Base-by-base conservation (phyloP, 2,797 vertebrate species). In the Echiichthys vipera region DNA sequence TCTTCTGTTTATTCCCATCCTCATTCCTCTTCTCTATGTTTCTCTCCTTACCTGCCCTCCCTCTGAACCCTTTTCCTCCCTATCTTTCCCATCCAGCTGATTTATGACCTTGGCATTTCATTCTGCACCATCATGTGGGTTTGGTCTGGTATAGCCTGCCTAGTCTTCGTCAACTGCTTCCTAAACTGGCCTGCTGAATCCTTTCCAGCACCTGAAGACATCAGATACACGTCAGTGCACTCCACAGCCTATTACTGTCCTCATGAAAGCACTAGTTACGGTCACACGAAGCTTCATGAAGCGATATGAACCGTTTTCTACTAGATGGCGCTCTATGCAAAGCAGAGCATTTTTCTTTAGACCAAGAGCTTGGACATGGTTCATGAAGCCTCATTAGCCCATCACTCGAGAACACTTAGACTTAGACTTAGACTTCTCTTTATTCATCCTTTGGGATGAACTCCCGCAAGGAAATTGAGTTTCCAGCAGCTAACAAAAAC, bases 161-260 rank as follows among this genome's bases (percentile, higher is more conserved):
- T 95, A 11, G 95, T 97, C 81, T 95, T 96, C 83, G 40, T 96
- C 65, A 97, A 97, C 87, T 97, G 96, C 80, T 88, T 94, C 56
- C 55, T 96, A 47, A 97, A 97, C 84, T 97, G 96, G 96, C 96
- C 96, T 0, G 43, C 42, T 1, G 95, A 96, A 65, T 87, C 95
- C 42, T 97, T 97, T 79, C 96, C 96, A 8, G 89, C 93, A 2
- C 96, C 96, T 0, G 96, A 97, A 75, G 96, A 97, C 58, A 67
- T 90, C 81, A 88, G 84, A 89, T 96, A 95, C 89, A 94, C 17
- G 96, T 97, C 74, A 94, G 96, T 93, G 45, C 29, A 43, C n/a
- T n/a, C n/a, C 3, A 4, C 15, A 27, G 20, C n/a, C 46, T 40
- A 11, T 8, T 14, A 45, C 40, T 39, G 5, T 51, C 14, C 29